phyloP scores from a whole-genome alignment of 2,113 vertebrate species.

The Lates calcarifer region DNA sequence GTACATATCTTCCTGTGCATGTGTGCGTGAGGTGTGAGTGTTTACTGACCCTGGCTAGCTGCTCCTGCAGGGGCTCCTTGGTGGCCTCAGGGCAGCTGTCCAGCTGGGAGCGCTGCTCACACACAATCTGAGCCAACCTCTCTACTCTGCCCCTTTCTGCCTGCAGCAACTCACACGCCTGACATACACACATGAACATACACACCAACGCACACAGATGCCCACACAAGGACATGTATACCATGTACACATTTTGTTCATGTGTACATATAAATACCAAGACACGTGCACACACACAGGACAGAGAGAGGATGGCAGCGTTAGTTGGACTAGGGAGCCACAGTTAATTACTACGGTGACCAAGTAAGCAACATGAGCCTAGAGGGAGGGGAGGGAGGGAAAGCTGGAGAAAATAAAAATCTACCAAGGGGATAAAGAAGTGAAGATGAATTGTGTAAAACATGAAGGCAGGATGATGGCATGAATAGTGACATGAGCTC shows the following conservation, averaged over 20 bases:
- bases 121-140: constrained; percentile 96
- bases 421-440: constrained; percentile 32
- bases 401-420: constrained; percentile 37
- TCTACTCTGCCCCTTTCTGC: constrained; percentile 97
- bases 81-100: constrained; percentile 99
- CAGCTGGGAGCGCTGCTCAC: constrained; percentile 97
- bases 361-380: constrained; percentile 47
- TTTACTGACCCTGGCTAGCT: constrained; percentile 99
- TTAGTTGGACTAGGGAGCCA: constrained; percentile 77
- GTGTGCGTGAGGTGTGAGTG: constrained; percentile 40
- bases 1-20: constrained; percentile 12
- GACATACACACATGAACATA: constrained; percentile 61
- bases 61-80: constrained; percentile 98
- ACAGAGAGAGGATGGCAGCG: constrained; percentile 79
- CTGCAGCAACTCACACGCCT: constrained; percentile 90
- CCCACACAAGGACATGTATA: constrained; percentile 31
- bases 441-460: constrained; percentile 20
- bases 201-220: constrained; percentile 37
- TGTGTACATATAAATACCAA: constrained; percentile 51
- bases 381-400: constrained; percentile 33
- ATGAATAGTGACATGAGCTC: constrained; percentile 21
- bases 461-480: constrained; percentile 34
- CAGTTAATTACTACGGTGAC: constrained; percentile 74
- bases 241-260: constrained; percentile 46
- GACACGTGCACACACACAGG: constrained; percentile 44